Evolutionary conservation across 2,888 invertebrate genomes (phyloP).

Genomic region (Temnothorax rugatulus): DNA sequence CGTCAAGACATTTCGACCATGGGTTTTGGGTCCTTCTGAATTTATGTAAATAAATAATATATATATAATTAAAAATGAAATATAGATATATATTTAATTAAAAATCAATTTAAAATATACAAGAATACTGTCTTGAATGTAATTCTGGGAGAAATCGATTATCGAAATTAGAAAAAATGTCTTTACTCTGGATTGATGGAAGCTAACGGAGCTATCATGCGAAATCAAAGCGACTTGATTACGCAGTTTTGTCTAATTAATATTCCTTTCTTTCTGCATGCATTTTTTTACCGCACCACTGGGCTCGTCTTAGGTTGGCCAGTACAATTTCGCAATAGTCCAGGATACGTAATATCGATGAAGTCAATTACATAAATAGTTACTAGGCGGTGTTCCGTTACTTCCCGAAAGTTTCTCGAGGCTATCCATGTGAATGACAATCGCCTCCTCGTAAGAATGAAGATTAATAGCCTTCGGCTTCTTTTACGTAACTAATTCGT

Average conservation of each 20-base stretch:
- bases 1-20: no score
- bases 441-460: conserved; percentile 1
- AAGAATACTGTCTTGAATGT: neutral
- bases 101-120: neutral
- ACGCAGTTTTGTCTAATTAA: conserved; percentile 6
- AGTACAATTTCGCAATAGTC: conserved; percentile 35
- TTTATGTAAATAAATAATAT: neutral
- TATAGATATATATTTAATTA: neutral
- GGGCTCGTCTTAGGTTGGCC: neutral
- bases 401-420: conserved; percentile 53
- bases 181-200: neutral
- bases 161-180: neutral
- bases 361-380: conserved; percentile 53
- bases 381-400: conserved; percentile 7
- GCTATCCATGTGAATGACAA: conserved; percentile 35
- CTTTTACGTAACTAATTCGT: conserved; percentile 47
- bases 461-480: conserved; percentile 34
- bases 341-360: conserved; percentile 50
- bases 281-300: conserved; percentile 23
- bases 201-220: neutral
- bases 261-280: neutral
- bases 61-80: neutral
- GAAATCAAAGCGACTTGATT: conserved; percentile 22
- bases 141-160: neutral
- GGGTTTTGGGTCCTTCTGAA: no score